Evolutionary conservation across 2,888 invertebrate genomes (phyloP).

Genomic region (Conops quadrifasciatus): DNA sequence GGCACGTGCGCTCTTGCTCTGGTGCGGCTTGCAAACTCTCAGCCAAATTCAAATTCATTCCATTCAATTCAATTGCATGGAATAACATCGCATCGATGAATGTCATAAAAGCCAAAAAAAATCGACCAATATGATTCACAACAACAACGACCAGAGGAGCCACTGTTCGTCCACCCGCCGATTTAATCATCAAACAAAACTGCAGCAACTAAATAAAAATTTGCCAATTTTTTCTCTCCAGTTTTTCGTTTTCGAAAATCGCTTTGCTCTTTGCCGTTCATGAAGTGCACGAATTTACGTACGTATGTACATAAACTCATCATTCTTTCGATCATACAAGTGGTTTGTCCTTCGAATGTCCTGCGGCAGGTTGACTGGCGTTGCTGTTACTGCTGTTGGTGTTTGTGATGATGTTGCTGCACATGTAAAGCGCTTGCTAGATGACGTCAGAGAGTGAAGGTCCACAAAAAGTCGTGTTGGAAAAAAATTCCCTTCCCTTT

Average conservation of each 20-base stretch:
- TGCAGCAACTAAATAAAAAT: constrained; percentile 15
- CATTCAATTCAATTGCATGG: constrained; percentile 26
- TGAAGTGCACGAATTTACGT: not conserved
- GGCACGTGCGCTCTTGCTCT: constrained; percentile 38
- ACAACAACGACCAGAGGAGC: constrained; percentile 1
- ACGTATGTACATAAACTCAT: too few species aligned
- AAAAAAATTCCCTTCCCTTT: not conserved
- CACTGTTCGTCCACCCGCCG: not conserved
- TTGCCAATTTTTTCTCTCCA: too few species aligned
- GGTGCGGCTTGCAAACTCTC: constrained; percentile 23
- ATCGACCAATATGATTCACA: constrained; percentile 9
- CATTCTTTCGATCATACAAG: constrained; percentile 54
- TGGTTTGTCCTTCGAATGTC: constrained; percentile 45
- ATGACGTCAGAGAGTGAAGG: not conserved
- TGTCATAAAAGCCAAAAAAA: constrained; percentile 25
- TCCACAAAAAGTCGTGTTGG: not conserved
- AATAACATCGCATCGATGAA: constrained; percentile 27
- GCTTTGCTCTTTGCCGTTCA: not conserved
- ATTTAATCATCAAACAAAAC: constrained; percentile 4
- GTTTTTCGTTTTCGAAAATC: too few species aligned
- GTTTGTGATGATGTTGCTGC: constrained; percentile 24
- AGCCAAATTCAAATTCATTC: constrained; percentile 9
- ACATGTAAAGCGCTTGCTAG: constrained; percentile 17
- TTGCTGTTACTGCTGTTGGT: constrained; percentile 8
- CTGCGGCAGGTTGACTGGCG: constrained; percentile 16